Evolutionary conservation across 1,140 invertebrate genomes (phyloP).

Genomic region (Chironomus tepperi): DNA sequence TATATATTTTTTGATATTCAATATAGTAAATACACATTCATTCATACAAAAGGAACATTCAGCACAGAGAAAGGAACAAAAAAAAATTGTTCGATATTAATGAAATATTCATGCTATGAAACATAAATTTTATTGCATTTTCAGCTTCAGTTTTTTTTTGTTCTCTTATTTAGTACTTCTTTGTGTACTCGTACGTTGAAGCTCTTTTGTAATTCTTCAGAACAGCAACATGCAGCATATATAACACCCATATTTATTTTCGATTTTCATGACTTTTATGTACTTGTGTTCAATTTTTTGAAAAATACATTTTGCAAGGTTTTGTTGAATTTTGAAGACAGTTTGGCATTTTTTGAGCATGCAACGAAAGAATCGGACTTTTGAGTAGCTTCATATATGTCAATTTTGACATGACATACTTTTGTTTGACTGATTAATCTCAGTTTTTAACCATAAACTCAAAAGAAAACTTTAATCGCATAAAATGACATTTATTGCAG

Average conservation of each 20-base stretch:
- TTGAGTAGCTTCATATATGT: too few species aligned
- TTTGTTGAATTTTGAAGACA: too few species aligned
- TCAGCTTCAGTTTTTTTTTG: neutral
- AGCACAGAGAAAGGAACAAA: neutral
- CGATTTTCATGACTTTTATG: too few species aligned
- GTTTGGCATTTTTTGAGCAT: too few species aligned
- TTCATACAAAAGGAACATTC: neutral
- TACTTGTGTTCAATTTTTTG: too few species aligned
- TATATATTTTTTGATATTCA: neutral
- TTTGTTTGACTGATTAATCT: too few species aligned
- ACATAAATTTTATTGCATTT: constrained; percentile 23
- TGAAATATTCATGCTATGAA: constrained; percentile 20
- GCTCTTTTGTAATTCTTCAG: neutral
- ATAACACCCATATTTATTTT: neutral
- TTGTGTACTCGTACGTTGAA: neutral
- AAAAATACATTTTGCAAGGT: too few species aligned
- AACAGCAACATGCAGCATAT: neutral
- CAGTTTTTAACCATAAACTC: too few species aligned
- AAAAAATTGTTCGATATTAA: constrained; percentile 6
- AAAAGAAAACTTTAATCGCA: too few species aligned
- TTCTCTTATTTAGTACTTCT: neutral
- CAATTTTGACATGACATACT: too few species aligned
- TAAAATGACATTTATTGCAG: too few species aligned
- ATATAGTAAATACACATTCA: neutral
- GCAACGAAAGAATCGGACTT: too few species aligned